Percentiles rank a stretch among this genome's conserved stretches.
These are phyloP conservation scores for Pheosia tremula DNA, from an alignment of 2,888 invertebrate species.

Conservation along the genomic window DNA sequence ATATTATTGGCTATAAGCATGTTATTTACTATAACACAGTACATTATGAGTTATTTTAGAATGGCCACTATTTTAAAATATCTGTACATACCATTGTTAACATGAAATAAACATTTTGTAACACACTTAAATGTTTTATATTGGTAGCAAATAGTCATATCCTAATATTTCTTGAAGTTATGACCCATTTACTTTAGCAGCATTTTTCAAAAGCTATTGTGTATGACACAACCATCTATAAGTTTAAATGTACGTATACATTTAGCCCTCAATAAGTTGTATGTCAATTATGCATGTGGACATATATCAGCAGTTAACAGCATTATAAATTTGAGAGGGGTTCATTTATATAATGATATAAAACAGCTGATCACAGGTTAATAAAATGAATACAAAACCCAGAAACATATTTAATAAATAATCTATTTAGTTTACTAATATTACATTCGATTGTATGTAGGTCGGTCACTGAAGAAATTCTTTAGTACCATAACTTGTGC, in stretches of 20 bases:
- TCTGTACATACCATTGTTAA: neutral
- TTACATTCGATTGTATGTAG: conserved; percentile 77
- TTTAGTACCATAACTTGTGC: conserved; percentile 96
- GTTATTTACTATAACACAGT: neutral
- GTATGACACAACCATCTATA: too few species aligned
- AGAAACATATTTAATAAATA: conserved; percentile 72
- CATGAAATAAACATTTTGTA: conserved; percentile 1
- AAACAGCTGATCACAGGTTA: conserved; percentile 12
- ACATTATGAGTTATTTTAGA: neutral
- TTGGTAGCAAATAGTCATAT: too few species aligned
- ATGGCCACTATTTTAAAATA: neutral
- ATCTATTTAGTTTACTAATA: conserved; percentile 59
- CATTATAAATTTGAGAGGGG: too few species aligned
- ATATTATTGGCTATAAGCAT: conserved; percentile 1
- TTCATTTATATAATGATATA: too few species aligned
- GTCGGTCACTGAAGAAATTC: conserved; percentile 91
- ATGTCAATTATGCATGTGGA: too few species aligned
- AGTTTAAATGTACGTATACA: too few species aligned
- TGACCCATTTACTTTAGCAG: too few species aligned
- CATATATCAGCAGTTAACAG: too few species aligned
- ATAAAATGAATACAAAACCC: conserved; percentile 45
- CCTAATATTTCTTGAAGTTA: too few species aligned
- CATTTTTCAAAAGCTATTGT: too few species aligned
- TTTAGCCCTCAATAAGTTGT: too few species aligned
- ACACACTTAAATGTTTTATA: too few species aligned